These are phyloP conservation scores for Sigmodon hispidus DNA, from an alignment of 2,113 vertebrate genomes.

Conservation along the genomic window DNA sequence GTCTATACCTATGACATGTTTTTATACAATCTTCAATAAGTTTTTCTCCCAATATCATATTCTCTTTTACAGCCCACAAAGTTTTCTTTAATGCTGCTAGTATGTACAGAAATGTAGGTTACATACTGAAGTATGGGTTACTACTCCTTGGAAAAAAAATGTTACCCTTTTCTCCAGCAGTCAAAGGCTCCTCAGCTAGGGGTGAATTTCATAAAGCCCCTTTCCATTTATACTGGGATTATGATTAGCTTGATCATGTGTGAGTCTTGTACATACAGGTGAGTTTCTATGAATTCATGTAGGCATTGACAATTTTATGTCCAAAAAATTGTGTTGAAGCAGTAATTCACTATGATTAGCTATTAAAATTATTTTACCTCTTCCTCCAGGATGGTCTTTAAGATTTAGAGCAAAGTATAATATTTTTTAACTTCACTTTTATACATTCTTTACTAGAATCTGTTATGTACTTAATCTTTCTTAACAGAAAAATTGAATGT, in stretches of 20 bases:
- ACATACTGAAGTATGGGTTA: background rate
- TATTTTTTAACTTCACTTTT: background rate
- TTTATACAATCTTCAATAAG: background rate
- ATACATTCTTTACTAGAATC: background rate
- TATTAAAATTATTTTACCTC: background rate
- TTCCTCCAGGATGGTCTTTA: background rate
- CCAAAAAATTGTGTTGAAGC: background rate
- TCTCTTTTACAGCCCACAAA: background rate
- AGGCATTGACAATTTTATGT: background rate
- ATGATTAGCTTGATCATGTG: background rate
- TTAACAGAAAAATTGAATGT: background rate
- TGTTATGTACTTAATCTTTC: background rate
- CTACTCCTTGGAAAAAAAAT: background rate
- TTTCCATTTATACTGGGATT: background rate
- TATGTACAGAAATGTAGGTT: too few species aligned
- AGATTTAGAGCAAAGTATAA: background rate
- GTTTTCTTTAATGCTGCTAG: background rate
- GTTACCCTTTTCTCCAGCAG: accelerated
- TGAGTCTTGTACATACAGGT: background rate
- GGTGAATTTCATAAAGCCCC: background rate
- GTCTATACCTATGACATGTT: too few species aligned
- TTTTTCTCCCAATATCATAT: background rate
- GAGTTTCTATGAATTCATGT: background rate
- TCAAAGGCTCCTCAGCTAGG: background rate
- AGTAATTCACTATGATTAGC: background rate